Evolutionary conservation across 2,797 vertebrate genomes (phyloP), one percentile per base, ranked within the genome.

Genomic region (Adrianichthys oophorus): DNA sequence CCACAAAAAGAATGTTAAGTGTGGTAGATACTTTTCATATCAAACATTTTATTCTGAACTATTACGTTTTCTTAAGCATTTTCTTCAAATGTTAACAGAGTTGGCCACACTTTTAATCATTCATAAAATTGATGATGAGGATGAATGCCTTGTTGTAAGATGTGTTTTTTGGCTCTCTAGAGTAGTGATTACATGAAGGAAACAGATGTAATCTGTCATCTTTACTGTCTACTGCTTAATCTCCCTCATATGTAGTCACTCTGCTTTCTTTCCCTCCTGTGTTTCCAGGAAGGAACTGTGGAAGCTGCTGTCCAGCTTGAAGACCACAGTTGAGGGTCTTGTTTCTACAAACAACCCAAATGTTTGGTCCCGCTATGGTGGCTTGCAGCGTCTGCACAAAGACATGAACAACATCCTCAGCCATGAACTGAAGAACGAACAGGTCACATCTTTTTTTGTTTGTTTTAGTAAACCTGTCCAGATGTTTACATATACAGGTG

Each of bases 361-460:
- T 0, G 95, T 98, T 48, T 99, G 96, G 98, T 97, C 96, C 24
- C 95, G 96, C 49, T 99, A 97, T 66, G 97, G 98, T 0, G 98
- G 98, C 63, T 88, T 99, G 83, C 93, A 99, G 79, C 89, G 96
- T 21, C 93, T 99, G 45, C 96, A 95, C 81, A 95, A 97, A 74
- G 97, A 98, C 87, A 98, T 98, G 96, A 96, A 94, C 86, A 93
- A 91, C 87, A 97, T 99, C 79, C 92, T 99, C 18, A 94, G 96
- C 71, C 95, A 99, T 0, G 93, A 95, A 14, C 93, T 99, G 48
- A 94, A 94, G 80, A 93, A 88, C 0, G 95, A 98, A 79, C 94
- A 98, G 95, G 98, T 98, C 17, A 7, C 2, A 8, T 26, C 4
- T 32, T 18, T 60, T 10, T 41, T 42, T 15, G 18, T 12, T 55